Conservation (phyloP, 2,888 invertebrate genomes). For the Lithophane semibrunnea region DNA sequence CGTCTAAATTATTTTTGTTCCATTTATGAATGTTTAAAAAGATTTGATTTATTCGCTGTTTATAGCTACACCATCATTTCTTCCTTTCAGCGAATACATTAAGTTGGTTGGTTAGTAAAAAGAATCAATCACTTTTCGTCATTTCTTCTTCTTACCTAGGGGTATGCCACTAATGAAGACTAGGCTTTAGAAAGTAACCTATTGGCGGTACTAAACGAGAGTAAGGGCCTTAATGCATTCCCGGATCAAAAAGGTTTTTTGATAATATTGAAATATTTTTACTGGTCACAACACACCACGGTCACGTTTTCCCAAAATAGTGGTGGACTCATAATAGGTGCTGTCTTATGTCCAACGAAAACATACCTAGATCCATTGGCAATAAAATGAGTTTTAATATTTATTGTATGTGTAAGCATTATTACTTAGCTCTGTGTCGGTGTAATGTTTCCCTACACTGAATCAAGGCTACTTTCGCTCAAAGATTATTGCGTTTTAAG, state of each 20-base stretch:
- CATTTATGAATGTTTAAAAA: too few species aligned
- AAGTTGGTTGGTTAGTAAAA: neutral
- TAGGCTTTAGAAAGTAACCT: neutral
- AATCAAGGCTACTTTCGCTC: conserved; percentile 78
- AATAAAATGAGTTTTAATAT: neutral
- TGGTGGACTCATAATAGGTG: too few species aligned
- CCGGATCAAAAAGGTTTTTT: neutral
- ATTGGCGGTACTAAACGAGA: neutral
- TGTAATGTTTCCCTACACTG: conserved; percentile 70
- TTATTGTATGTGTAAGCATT: conserved; percentile 22
- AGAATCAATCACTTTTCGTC: too few species aligned
- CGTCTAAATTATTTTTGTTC: neutral
- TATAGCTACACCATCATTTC: neutral
- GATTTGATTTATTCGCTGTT: too few species aligned
- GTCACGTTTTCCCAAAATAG: neutral
- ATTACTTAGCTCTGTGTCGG: conserved; percentile 51
- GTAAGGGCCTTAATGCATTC: neutral
- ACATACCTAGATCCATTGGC: neutral
- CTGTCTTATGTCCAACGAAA: neutral
- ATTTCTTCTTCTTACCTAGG: neutral
- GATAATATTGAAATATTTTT: neutral
- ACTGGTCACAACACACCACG: neutral
- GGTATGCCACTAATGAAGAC: too few species aligned
- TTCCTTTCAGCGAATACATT: too few species aligned
- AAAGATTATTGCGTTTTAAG: conserved; percentile 70